A percentile compares a stretch with the other conserved stretches of the same genome.
These are phyloP conservation scores for Chydorus sphaericus DNA, from an alignment of 2,888 invertebrate genomes.

Conservation along the genomic window DNA sequence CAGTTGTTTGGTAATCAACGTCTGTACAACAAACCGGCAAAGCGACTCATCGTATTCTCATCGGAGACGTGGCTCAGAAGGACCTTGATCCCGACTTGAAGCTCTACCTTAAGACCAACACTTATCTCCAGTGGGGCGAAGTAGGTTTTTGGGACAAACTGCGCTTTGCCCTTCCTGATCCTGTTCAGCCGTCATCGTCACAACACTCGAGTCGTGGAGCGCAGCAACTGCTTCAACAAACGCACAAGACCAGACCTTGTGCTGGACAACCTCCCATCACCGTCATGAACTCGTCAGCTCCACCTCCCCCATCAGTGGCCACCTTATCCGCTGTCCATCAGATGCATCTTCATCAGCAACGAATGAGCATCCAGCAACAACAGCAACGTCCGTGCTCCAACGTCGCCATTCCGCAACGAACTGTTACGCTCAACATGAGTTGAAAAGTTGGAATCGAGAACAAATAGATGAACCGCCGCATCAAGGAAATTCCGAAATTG, in stretches of 20 bases:
- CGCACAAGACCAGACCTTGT: not conserved
- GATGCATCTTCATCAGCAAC: constrained; percentile 2
- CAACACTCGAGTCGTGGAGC: no score
- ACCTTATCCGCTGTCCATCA: not conserved
- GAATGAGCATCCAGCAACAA: no score
- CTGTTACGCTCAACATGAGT: constrained; percentile 7
- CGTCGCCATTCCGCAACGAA: constrained; percentile 6
- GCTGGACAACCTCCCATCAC: not conserved
- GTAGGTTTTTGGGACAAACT: constrained; percentile 90
- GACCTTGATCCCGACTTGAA: constrained; percentile 74
- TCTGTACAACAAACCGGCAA: constrained; percentile 29
- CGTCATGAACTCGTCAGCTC: no score
- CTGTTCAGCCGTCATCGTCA: constrained; percentile 27
- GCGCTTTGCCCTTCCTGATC: constrained; percentile 71
- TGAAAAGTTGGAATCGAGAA: not conserved
- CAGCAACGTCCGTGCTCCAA: no score
- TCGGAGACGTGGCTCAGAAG: constrained; percentile 67
- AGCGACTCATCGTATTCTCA: constrained; percentile 56
- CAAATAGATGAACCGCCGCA: no score
- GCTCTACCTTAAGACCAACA: constrained; percentile 70
- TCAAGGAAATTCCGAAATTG: no score
- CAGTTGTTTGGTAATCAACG: constrained; percentile 64
- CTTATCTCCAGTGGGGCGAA: constrained; percentile 71
- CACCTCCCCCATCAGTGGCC: not conserved
- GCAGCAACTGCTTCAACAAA: not conserved